Conservation (phyloP, 1,140 invertebrate species). For the Neodiprion virginianus region DNA sequence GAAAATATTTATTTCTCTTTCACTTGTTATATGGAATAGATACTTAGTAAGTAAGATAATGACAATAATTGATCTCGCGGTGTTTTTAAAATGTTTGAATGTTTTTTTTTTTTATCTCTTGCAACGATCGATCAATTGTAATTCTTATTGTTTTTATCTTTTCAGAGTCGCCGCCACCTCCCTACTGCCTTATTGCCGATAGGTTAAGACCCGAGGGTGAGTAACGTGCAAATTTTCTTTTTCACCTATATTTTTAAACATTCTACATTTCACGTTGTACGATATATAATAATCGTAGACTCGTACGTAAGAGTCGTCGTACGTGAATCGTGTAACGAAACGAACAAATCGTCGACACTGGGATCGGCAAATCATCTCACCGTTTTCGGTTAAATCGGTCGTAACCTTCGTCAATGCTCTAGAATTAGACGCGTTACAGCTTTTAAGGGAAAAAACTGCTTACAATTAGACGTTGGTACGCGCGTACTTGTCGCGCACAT, state of each 20-base stretch:
- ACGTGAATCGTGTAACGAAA: not conserved
- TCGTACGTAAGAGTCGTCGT: not conserved
- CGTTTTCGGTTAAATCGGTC: not conserved
- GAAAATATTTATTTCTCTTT: no score
- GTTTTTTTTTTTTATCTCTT: slow-evolving; percentile 7
- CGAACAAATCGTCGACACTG: not conserved
- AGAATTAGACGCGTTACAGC: slow-evolving; percentile 10
- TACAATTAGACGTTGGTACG: no score
- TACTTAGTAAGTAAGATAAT: no score
- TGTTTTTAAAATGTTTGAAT: slow-evolving; percentile 14
- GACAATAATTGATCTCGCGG: not conserved
- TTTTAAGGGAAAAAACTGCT: not conserved
- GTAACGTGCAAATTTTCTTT: slow-evolving; percentile 26
- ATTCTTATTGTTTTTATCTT: slow-evolving; percentile 45
- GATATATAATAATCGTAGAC: not conserved
- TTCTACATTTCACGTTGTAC: not conserved
- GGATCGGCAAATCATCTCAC: not conserved
- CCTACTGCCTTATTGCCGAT: slow-evolving; percentile 73
- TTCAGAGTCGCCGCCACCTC: slow-evolving; percentile 76
- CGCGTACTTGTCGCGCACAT: no score
- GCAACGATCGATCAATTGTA: no score
- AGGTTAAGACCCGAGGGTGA: slow-evolving; percentile 76
- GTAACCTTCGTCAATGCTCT: not conserved
- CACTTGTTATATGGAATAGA: no score
- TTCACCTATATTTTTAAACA: slow-evolving; percentile 24